Conservation (phyloP, 2,113 vertebrate species). For the Brienomyrus brachyistius region DNA sequence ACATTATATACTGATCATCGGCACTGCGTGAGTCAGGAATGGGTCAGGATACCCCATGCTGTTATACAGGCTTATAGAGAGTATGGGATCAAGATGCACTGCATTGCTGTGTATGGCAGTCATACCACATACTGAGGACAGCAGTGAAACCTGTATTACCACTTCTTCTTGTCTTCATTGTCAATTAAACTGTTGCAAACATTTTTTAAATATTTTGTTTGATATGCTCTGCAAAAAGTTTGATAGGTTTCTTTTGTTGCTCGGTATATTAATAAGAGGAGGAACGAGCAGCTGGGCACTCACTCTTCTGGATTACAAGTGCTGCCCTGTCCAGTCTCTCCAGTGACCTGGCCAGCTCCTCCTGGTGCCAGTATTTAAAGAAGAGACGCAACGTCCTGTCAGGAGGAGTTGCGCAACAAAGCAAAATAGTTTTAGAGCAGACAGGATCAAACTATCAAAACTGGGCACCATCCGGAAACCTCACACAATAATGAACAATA, state of each 20-base stretch:
- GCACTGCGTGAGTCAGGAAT: not conserved
- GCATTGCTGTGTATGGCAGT: not conserved
- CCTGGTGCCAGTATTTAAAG: conserved; percentile 71
- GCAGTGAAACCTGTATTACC: not conserved
- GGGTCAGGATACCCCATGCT: not conserved
- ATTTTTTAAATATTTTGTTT: not conserved
- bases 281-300: conserved; percentile 16
- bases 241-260: not conserved
- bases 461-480: not conserved
- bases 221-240: not conserved
- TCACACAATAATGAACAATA: not conserved
- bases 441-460: not conserved
- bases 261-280: not conserved
- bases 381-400: conserved; percentile 59
- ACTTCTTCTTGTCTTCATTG: not conserved
- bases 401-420: not conserved
- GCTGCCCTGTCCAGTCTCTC: conserved; percentile 50
- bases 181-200: not conserved
- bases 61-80: not conserved
- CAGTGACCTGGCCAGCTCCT: conserved; percentile 50
- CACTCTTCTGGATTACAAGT: conserved; percentile 61
- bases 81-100: not conserved
- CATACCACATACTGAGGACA: not conserved
- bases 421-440: not conserved
- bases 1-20: not conserved